Conservation (phyloP, 2,113 vertebrate genomes). For the Pygoscelis adeliae region DNA sequence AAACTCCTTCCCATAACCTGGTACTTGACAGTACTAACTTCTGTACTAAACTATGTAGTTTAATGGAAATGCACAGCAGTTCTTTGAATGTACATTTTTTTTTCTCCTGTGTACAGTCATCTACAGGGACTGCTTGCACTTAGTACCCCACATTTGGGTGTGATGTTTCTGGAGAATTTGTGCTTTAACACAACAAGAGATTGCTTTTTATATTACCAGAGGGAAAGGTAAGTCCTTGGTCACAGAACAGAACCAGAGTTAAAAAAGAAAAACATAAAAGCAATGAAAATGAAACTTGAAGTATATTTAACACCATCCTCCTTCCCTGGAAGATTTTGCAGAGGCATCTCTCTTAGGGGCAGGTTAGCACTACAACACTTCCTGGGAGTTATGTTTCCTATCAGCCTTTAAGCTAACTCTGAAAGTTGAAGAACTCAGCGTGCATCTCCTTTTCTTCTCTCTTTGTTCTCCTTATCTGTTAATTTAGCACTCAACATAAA, state of each 20-base stretch:
- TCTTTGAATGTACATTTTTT: neutral
- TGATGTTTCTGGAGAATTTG: neutral
- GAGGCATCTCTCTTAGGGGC: neutral
- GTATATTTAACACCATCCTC: neutral
- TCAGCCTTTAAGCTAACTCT: neutral
- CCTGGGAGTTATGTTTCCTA: neutral
- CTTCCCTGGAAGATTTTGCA: neutral
- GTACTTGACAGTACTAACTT: neutral
- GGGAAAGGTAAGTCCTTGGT: neutral
- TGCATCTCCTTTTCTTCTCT: neutral
- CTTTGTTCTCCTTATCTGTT: neutral
- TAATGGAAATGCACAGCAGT: neutral
- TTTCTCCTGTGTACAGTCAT: neutral
- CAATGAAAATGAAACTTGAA: neutral
- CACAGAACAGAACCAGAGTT: neutral
- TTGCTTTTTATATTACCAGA: neutral
- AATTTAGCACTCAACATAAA: neutral
- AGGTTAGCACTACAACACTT: accelerated
- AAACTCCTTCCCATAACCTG: neutral
- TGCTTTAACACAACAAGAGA: neutral
- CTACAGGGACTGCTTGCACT: neutral
- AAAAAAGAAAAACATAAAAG: neutral
- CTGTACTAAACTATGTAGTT: neutral
- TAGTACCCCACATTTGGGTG: neutral
- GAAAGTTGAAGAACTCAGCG: neutral